Conservation (phyloP, 2,797 vertebrate genomes). For the Eulemur albifrons region DNA sequence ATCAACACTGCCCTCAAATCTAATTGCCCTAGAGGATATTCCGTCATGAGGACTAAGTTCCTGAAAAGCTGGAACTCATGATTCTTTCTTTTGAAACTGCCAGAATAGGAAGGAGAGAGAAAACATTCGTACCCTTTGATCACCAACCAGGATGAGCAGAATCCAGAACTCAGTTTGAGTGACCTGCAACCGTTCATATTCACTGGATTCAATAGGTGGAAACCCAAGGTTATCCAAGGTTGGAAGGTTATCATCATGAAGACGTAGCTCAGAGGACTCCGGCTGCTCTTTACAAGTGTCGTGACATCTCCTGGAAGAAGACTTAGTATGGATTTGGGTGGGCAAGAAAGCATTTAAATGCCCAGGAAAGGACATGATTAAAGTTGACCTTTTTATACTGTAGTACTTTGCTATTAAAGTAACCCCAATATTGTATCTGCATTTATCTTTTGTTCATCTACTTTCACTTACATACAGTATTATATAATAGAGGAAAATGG, state of each 20-base stretch:
- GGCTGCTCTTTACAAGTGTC: background rate
- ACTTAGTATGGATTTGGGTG: conserved; percentile 45
- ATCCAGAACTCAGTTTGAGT: background rate
- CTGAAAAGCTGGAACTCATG: conserved; percentile 41
- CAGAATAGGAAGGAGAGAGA: conserved; percentile 41
- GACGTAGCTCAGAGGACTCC: conserved; percentile 32
- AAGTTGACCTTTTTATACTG: conserved; percentile 71
- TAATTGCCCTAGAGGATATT: background rate
- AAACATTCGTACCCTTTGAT: background rate
- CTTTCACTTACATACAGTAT: conserved; percentile 79
- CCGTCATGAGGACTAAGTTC: background rate
- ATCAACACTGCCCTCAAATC: background rate
- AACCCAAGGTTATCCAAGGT: background rate
- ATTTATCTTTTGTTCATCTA: conserved; percentile 68
- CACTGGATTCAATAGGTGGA: conserved; percentile 25
- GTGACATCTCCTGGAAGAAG: conserved; percentile 46
- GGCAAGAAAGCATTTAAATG: conserved; percentile 33
- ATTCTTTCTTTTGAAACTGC: conserved; percentile 35
- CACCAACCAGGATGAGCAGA: background rate
- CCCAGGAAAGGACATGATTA: conserved; percentile 47
- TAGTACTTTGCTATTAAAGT: conserved; percentile 69
- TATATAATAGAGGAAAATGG: conserved; percentile 71
- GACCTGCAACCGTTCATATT: background rate
- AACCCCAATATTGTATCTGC: conserved; percentile 75
- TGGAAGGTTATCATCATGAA: background rate